A percentile compares a stretch with the other conserved stretches of the same genome.
Evolutionary conservation across 30 jellyfish, hydroid and myxozoan species (phyloP).

Genomic region (Aurelia sp.): DNA sequence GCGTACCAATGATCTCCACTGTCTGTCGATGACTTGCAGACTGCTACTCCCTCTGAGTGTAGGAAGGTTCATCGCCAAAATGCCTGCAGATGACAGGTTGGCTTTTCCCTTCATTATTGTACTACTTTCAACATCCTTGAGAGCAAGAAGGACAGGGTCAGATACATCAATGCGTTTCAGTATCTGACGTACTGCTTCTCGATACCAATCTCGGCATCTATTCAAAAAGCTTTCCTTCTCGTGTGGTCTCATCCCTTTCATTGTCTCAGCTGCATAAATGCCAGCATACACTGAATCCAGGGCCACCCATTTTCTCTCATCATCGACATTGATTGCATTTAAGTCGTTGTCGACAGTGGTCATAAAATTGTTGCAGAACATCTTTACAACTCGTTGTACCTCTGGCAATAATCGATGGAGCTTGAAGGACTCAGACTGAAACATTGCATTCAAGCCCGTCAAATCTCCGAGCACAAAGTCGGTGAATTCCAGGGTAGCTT

Average conservation of each 20-base stretch:
- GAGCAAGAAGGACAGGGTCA: not conserved
- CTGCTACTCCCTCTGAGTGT: not conserved
- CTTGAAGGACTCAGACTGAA: conserved; percentile 44
- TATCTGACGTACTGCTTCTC: not conserved
- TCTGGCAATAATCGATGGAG: conserved; percentile 31
- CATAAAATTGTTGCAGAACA: conserved; percentile 25
- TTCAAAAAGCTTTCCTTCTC: conserved; percentile 36
- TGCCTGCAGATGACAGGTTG: not conserved
- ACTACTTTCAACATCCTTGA: not conserved
- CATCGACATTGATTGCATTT: conserved; percentile 38
- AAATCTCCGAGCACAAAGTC: conserved; percentile 45
- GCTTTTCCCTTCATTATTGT: conserved; percentile 2
- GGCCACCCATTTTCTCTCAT: conserved; percentile 44
- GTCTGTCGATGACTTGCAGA: conserved; percentile 51
- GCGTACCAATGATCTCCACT: conserved; percentile 55
- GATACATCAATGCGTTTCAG: not conserved
- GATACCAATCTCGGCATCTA: conserved; percentile 42
- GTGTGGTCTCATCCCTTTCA: conserved; percentile 37
- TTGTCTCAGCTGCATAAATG: conserved; percentile 4
- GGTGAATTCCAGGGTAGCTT: conserved; percentile 59
- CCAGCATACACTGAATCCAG: conserved; percentile 49
- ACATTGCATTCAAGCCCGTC: conserved; percentile 34
- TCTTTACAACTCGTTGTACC: conserved; percentile 39
- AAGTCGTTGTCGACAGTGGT: not conserved
- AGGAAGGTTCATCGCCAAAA: conserved; percentile 23